A percentile compares a stretch with the other conserved stretches of the same genome.
Evolutionary conservation across 2,113 vertebrate genomes (phyloP).

Genomic region (Petrocephalus zakoni): DNA sequence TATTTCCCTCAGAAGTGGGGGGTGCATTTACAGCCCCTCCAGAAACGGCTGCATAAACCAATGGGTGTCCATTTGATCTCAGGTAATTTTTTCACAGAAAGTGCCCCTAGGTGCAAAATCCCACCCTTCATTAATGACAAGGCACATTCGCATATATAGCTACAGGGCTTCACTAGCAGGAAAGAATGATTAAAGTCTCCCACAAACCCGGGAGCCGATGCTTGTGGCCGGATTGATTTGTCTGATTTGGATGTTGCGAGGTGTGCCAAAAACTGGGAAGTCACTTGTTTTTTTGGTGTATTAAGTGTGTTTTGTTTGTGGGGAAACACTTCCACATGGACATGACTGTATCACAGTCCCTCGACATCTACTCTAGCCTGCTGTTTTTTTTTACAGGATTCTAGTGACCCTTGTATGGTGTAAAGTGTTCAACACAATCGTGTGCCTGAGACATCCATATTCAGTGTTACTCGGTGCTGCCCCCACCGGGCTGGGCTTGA

Average conservation of each 20-base stretch:
- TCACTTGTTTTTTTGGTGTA: no score
- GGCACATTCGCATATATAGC: not conserved
- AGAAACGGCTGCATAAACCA: not conserved
- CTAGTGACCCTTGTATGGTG: not conserved
- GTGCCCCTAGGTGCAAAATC: not conserved
- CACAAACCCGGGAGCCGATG: not conserved
- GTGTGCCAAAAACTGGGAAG: no score
- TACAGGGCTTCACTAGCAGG: not conserved
- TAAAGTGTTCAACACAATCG: not conserved
- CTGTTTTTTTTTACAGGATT: not conserved
- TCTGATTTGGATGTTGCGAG: no score
- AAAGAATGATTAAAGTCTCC: not conserved
- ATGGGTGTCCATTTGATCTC: not conserved
- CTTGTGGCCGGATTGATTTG: not conserved
- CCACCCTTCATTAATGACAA: not conserved
- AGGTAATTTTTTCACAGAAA: not conserved
- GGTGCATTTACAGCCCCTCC: not conserved
- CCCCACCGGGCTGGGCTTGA: not conserved
- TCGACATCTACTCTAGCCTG: no score
- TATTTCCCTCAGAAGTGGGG: not conserved
- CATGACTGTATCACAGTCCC: no score
- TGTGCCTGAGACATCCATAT: not conserved
- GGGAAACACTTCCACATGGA: no score
- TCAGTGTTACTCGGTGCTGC: not conserved
- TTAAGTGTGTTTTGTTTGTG: no score